Percentiles rank a stretch among this genome's conserved stretches.
phyloP scores from a whole-genome alignment of 2,113 vertebrate species.

The Cryptomyrus ogoouensis region DNA sequence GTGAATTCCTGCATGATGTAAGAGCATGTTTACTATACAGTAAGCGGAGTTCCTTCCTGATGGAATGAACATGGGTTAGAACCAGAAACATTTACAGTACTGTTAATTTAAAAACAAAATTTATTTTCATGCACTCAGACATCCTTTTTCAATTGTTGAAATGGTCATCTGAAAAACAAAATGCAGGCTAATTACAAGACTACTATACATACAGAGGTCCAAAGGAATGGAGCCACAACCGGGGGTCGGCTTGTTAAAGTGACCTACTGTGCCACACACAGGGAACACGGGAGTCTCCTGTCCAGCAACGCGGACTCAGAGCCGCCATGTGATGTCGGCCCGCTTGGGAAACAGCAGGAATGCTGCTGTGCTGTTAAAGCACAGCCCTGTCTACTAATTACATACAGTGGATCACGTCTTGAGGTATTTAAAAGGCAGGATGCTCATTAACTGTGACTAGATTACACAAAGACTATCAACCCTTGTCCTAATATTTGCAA shows the following conservation, averaged over 20 bases:
- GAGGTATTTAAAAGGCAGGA: conserved; percentile 25
- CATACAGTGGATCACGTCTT: neutral
- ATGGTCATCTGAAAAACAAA: neutral
- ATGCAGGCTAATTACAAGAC: neutral
- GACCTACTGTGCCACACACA: neutral
- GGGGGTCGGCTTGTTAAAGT: neutral
- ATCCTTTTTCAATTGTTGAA: neutral
- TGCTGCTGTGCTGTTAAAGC: neutral
- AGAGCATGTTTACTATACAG: neutral
- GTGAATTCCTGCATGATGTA: neutral
- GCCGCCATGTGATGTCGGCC: neutral
- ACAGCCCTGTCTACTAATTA: neutral
- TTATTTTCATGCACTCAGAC: neutral
- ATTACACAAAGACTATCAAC: neutral
- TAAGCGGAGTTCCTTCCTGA: neutral
- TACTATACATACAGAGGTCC: neutral
- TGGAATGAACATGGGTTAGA: neutral
- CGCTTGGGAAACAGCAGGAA: neutral
- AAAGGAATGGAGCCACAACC: neutral
- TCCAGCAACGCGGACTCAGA: neutral
- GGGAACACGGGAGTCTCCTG: neutral
- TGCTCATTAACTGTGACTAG: conserved; percentile 44
- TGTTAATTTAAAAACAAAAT: neutral
- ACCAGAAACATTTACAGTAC: neutral
- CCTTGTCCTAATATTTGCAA: neutral